Evolutionary conservation across 2,113 vertebrate species (phyloP).

Genomic region (Raja brachyura): DNA sequence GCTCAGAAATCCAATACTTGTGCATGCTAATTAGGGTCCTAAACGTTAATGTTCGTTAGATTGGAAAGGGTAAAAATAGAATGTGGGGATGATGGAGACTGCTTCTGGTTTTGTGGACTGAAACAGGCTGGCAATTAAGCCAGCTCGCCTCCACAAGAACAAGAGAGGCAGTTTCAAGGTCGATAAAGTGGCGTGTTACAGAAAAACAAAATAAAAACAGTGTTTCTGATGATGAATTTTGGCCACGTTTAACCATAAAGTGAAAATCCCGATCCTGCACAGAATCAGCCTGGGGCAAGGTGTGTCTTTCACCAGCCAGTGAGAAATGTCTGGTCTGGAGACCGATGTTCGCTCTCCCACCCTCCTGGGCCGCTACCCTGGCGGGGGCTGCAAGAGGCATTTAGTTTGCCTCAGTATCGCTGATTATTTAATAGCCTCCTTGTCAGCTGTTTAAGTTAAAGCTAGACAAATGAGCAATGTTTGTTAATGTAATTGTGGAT

Average conservation of each 20-base stretch:
- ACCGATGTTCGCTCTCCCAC: slow-evolving; percentile 39
- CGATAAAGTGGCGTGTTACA: slow-evolving; percentile 33
- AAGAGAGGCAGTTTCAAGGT: slow-evolving; percentile 28
- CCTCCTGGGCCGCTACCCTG: slow-evolving; percentile 36
- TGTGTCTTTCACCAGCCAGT: neutral
- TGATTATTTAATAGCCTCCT: slow-evolving; percentile 43
- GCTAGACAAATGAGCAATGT: slow-evolving; percentile 41
- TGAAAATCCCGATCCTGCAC: neutral
- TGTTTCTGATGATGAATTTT: slow-evolving; percentile 29
- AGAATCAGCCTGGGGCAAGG: neutral
- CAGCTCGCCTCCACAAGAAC: neutral
- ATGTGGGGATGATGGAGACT: neutral
- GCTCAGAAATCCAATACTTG: neutral
- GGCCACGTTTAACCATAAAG: neutral
- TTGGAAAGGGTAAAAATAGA: slow-evolving; percentile 24
- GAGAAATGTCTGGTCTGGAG: neutral
- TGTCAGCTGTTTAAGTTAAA: slow-evolving; percentile 44
- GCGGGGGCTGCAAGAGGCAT: slow-evolving; percentile 39
- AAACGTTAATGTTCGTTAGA: slow-evolving; percentile 19
- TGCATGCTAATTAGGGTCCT: neutral
- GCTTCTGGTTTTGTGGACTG: neutral
- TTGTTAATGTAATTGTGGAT: slow-evolving; percentile 42
- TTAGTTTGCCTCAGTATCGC: slow-evolving; percentile 37
- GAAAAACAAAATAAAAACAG: neutral
- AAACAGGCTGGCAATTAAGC: neutral